phyloP scores from a whole-genome alignment of 2,113 vertebrate genomes.

The Pangasianodon hypophthalmus region DNA sequence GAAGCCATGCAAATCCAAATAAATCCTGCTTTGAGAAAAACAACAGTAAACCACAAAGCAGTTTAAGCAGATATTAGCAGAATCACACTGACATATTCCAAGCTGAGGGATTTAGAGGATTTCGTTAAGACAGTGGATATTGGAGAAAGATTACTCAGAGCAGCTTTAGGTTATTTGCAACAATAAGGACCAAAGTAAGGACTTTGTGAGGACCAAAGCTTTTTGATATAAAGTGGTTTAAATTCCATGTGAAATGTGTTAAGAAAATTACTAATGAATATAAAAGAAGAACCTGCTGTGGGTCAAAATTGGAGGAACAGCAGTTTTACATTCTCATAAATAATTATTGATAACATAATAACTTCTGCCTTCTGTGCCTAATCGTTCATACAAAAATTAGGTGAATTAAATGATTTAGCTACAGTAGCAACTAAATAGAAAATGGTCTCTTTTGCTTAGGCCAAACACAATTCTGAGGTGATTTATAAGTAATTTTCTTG shows the following conservation, averaged over 20 bases:
- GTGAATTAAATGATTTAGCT: neutral
- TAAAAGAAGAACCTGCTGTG: neutral
- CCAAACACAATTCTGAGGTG: neutral
- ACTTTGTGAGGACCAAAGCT: neutral
- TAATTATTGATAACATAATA: neutral
- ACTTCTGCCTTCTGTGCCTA: neutral
- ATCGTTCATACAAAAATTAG: no score
- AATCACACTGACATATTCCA: conserved; percentile 18
- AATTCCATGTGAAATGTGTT: neutral
- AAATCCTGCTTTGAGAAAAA: conserved; percentile 14
- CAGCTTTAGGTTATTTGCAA: conserved; percentile 38
- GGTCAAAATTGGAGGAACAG: neutral
- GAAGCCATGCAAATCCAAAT: neutral
- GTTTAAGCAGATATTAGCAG: conserved; percentile 43
- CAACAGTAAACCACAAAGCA: conserved; percentile 12
- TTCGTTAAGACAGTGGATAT: conserved; percentile 25
- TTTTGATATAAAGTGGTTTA: neutral
- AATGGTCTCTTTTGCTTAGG: conserved; percentile 16
- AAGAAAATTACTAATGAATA: neutral
- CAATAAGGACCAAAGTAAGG: neutral
- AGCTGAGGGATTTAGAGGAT: conserved; percentile 40
- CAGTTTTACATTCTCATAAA: neutral
- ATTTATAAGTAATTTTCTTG: conserved; percentile 30
- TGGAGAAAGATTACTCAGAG: conserved; percentile 36
- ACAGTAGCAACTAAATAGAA: neutral